Evolutionary conservation across 1,140 invertebrate genomes (phyloP).

Genomic region (Goniozus legneri): DNA sequence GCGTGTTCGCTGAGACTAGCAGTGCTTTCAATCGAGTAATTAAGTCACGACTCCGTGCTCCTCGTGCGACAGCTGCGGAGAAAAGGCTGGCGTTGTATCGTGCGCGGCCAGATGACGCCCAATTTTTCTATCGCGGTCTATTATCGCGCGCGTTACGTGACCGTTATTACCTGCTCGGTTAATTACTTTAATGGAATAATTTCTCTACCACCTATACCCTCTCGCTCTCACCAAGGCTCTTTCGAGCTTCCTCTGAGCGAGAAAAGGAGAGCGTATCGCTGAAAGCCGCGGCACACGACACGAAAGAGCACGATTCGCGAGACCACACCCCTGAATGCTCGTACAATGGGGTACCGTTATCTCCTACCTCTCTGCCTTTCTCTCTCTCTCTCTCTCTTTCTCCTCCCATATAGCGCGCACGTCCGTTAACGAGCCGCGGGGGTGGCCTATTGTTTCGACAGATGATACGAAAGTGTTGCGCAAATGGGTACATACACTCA

Average conservation of each 20-base stretch:
- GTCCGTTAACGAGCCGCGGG: no score
- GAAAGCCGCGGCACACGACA: no score
- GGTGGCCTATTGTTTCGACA: no score
- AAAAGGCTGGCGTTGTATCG: background rate
- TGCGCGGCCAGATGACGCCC: constrained; percentile 35
- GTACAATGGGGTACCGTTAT: background rate
- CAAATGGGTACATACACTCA: no score
- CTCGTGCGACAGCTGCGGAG: constrained; percentile 28
- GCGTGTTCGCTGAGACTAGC: no score
- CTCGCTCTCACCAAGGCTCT: no score
- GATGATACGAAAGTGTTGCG: no score
- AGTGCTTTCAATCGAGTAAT: no score
- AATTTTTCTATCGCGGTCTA: constrained; percentile 36
- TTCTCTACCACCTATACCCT: background rate
- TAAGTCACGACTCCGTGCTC: no score
- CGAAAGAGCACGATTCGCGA: background rate
- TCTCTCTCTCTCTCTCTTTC: background rate
- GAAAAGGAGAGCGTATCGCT: no score
- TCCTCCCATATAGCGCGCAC: background rate
- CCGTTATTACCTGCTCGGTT: constrained; percentile 36
- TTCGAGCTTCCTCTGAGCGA: no score
- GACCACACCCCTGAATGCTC: no score
- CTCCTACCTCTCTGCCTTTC: background rate
- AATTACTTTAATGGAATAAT: constrained; percentile 49
- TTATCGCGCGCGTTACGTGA: constrained; percentile 39